Percentiles rank a stretch among this genome's conserved stretches.
phyloP scores from a whole-genome alignment of 2,797 vertebrate species.

The Heliangelus exortis region DNA sequence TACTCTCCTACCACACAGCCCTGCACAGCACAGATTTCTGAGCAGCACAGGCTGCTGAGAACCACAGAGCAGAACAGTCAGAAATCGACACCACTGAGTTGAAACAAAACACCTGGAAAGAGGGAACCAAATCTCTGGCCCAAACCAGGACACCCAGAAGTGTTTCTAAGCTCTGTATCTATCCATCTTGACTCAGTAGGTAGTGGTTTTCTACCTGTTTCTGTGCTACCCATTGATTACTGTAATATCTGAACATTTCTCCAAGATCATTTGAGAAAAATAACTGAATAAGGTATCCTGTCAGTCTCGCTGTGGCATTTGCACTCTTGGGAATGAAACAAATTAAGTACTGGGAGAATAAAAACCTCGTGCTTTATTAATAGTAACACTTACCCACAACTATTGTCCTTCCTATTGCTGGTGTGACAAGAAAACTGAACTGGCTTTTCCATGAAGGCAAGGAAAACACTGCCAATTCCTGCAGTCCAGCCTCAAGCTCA shows the following conservation, averaged over 20 bases:
- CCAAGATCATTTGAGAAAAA: neutral
- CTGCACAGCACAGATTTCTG: neutral
- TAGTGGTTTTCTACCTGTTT: neutral
- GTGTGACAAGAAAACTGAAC: neutral
- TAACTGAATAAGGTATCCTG: neutral
- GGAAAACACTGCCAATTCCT: neutral
- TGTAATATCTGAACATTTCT: neutral
- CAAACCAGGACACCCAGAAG: neutral
- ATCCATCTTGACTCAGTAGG: neutral
- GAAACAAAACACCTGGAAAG: neutral
- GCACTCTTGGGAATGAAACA: neutral
- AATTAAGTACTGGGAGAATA: neutral
- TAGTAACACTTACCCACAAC: neutral
- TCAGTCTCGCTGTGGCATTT: neutral
- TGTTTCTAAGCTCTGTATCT: neutral
- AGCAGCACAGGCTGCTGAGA: neutral
- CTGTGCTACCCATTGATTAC: neutral
- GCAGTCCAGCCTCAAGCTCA: neutral
- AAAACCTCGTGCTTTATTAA: neutral
- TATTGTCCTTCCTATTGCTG: neutral
- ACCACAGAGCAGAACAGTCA: neutral
- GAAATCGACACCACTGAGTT: neutral
- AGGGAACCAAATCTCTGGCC: neutral
- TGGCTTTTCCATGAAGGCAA: neutral
- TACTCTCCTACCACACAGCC: fast-evolving